Percentiles rank a stretch among this genome's conserved stretches.
phyloP scores from a whole-genome alignment of 2,888 invertebrate species.

The Periphyllus acericola region DNA sequence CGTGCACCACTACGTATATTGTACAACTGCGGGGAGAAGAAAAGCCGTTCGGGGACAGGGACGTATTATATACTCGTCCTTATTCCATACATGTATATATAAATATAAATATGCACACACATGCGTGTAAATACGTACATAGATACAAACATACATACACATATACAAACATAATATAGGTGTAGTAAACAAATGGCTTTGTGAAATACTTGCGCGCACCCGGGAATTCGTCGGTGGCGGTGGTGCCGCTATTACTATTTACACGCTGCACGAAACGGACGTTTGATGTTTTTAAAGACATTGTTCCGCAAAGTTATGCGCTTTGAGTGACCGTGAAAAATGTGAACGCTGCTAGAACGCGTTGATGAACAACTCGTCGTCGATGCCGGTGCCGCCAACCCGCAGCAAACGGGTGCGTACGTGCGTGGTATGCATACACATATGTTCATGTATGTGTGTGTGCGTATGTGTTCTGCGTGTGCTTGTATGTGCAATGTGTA shows the following conservation, averaged over 20 bases:
- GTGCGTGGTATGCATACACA: neutral
- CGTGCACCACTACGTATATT: neutral
- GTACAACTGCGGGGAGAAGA: neutral
- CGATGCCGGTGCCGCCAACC: neutral
- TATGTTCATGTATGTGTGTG: neutral
- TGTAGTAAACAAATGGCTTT: conserved; percentile 28
- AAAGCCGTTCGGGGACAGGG: neutral
- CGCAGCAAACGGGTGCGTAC: neutral
- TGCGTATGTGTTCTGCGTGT: neutral
- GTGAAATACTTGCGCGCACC: conserved; percentile 28
- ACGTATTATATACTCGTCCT: no score
- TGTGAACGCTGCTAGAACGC: neutral
- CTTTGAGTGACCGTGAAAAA: conserved; percentile 52
- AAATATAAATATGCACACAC: no score
- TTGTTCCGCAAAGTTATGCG: conserved; percentile 42
- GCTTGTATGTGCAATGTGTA: no score
- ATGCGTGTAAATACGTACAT: no score
- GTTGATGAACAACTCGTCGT: conserved; percentile 4
- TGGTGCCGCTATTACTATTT: neutral
- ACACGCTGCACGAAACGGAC: neutral
- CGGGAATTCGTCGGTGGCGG: conserved; percentile 20
- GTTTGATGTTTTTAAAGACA: conserved; percentile 55
- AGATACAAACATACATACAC: no score
- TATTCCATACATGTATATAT: no score
- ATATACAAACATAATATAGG: no score